phyloP scores from a whole-genome alignment of 2,113 vertebrate species.

The Takifugu flavidus region DNA sequence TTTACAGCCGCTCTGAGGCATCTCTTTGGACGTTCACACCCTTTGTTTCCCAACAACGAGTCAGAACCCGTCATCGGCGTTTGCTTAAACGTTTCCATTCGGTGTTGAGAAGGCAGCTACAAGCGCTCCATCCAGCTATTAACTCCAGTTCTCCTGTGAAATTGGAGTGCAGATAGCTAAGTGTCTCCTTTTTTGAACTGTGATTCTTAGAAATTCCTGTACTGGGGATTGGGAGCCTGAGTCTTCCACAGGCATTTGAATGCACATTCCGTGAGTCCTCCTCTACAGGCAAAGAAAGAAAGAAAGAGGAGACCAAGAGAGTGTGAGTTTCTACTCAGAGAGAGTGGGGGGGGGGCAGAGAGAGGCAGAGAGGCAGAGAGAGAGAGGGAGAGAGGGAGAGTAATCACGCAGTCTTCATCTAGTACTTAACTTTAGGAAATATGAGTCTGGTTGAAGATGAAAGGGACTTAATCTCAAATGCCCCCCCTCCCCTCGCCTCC shows the following conservation, averaged over 20 bases:
- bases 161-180: conserved; percentile 58
- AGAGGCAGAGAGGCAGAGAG: conserved; percentile 31
- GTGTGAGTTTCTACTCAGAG: conserved; percentile 21
- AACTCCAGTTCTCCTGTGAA: conserved; percentile 54
- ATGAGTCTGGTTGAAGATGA: conserved; percentile 76
- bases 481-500: conserved; percentile 57
- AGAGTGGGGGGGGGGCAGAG: conserved; percentile 38
- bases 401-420: conserved; percentile 67
- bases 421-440: conserved; percentile 73
- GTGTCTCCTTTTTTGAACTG: conserved; percentile 71
- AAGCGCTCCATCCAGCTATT: conserved; percentile 35
- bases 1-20: no score
- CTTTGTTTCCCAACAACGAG: no score
- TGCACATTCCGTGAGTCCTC: conserved; percentile 67
- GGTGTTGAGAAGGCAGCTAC: conserved; percentile 40
- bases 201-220: conserved; percentile 75
- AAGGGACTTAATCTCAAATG: conserved; percentile 75
- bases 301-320: conserved; percentile 35
- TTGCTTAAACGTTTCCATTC: not conserved
- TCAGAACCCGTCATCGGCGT: no score
- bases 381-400: conserved; percentile 46
- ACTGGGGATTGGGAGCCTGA: conserved; percentile 69
- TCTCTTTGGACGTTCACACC: no score
- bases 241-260: conserved; percentile 69
- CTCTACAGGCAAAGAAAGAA: conserved; percentile 45